Evolutionary conservation across 2,888 invertebrate genomes (phyloP).

Genomic region (Lasius platythorax): DNA sequence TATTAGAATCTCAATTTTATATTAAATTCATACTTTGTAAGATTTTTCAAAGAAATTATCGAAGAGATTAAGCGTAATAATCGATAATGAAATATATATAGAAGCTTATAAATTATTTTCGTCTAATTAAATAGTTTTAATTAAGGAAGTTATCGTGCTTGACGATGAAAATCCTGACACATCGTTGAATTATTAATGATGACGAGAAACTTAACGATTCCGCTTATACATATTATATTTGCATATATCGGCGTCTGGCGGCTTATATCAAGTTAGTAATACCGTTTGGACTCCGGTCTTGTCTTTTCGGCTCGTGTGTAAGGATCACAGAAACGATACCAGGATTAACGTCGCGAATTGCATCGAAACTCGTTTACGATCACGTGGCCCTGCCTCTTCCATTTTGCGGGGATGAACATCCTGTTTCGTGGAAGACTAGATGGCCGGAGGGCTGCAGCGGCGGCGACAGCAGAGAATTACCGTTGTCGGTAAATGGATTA

Average conservation of each 20-base stretch:
- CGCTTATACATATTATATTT: neutral
- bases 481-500: constrained; percentile 79
- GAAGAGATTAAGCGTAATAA: neutral
- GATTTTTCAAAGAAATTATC: neutral
- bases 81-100: neutral
- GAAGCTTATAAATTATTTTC: neutral
- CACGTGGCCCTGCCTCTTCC: constrained; percentile 41
- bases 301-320: constrained; percentile 56
- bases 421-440: constrained; percentile 61
- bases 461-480: constrained; percentile 76
- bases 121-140: neutral
- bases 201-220: neutral
- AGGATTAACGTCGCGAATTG: constrained; percentile 57
- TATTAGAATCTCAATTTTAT: neutral
- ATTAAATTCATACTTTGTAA: neutral
- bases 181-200: neutral
- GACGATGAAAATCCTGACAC: neutral
- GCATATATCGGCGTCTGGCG: neutral
- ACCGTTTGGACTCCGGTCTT: constrained; percentile 33
- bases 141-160: neutral
- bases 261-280: constrained; percentile 28
- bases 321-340: constrained; percentile 54
- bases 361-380: constrained; percentile 56
- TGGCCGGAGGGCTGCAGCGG: constrained; percentile 49
- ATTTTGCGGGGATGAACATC: constrained; percentile 54